Evolutionary conservation across 1,140 invertebrate species (phyloP), one percentile per base, ranked within the genome.

Genomic region (Drosophila ironensis): DNA sequence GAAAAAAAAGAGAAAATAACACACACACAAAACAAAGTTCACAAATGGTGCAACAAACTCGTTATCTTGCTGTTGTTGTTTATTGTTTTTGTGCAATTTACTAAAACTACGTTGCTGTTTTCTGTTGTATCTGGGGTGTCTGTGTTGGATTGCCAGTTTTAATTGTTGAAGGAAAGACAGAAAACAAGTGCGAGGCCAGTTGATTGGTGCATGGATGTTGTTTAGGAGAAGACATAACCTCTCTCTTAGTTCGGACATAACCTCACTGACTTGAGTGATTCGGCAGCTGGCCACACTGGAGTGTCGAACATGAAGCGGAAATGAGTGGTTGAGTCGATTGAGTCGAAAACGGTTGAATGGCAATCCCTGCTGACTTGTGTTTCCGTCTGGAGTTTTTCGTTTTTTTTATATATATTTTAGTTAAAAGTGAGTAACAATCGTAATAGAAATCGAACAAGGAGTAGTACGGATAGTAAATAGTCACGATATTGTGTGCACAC

Each of bases 1-100:
- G 56, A 63, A 48, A 64, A 56, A 63, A 64, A 56, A 60, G 30
- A 64, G 60, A 64, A 69, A 56, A 68, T 70, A 48, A 69, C 53
- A 69, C 52, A 70, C 66, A 69, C 66, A 70, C 64, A 70, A 70
- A 70, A 70, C 66, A 70, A 70, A 70, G 24, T 70, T 66, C 61
- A 66, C 61, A 66, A 66, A 66, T 52, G 61, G 61, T 52, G 60
- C 61, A 66, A 66, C 66, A 70, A 70, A 70, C 53, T 70, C 59
- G 40, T 45, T 70, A 50, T 68, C 27, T 70, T 70, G 51, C 35
- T 47, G 30, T 48, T 69, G 51, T 69, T 68, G 41, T 45, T 64
- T 1, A 14, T 33, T 16, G 33, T 37, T 37, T 4, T 38, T 61
- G 66, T 70, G 66, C 66, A 70, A 59, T 63, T 63, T 40, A 71